Conservation (phyloP, 2,113 vertebrate species). For the Raja brachyura region DNA sequence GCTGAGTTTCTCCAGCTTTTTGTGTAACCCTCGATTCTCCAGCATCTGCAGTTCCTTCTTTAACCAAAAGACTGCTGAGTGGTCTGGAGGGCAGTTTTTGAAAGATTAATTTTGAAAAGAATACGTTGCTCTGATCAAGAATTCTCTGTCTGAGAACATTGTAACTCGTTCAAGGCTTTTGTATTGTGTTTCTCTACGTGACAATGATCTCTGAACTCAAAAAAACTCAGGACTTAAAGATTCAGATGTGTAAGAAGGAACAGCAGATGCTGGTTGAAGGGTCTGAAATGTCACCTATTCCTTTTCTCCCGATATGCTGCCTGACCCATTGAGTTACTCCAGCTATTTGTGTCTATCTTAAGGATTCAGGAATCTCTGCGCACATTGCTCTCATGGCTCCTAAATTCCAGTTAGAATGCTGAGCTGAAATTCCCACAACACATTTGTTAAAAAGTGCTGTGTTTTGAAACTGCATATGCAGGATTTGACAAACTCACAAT, state of each 20-base stretch:
- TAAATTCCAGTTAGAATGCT: not conserved
- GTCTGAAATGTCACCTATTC: no score
- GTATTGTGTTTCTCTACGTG: no score
- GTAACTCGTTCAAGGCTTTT: not conserved
- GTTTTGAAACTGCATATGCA: not conserved
- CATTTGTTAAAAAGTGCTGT: no score
- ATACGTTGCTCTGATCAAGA: not conserved
- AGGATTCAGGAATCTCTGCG: not conserved
- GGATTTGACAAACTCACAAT: not conserved
- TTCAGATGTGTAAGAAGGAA: not conserved
- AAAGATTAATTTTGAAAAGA: not conserved
- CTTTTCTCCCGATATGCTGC: no score
- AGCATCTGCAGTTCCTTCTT: no score
- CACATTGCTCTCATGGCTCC: not conserved
- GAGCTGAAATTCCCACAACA: not conserved
- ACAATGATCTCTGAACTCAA: not conserved
- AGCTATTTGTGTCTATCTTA: not conserved
- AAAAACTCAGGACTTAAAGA: not conserved
- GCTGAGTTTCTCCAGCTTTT: no score
- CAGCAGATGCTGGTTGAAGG: no score
- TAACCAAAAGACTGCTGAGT: no score
- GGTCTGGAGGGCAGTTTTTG: not conserved
- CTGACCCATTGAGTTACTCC: no score
- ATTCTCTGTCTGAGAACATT: not conserved
- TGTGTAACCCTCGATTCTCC: no score